A percentile compares a stretch with the other conserved stretches of the same genome.
phyloP scores from a whole-genome alignment of 2,888 invertebrate genomes.

The Synanthedon tipuliformis region DNA sequence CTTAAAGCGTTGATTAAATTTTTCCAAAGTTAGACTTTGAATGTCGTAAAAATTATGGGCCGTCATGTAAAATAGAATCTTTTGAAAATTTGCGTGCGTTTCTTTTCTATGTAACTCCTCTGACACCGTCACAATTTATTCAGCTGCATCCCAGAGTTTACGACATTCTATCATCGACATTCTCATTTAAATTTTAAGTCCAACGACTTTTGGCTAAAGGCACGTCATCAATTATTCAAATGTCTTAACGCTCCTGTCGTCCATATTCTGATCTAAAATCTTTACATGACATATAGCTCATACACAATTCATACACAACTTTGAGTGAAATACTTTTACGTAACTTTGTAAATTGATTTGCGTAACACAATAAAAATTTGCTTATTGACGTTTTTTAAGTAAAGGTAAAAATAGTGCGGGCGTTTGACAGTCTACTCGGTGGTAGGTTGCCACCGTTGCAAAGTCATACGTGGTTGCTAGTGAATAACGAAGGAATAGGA shows the following conservation, averaged over 20 bases:
- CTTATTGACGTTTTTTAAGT: too few relatives aligned
- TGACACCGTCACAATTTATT: constrained; percentile 8
- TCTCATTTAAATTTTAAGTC: constrained; percentile 34
- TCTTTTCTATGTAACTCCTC: not conserved
- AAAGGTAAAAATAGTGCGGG: too few relatives aligned
- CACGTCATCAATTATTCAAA: constrained; percentile 20
- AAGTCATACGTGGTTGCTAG: too few relatives aligned
- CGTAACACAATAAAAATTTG: too few relatives aligned
- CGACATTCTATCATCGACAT: constrained; percentile 31
- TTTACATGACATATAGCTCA: too few relatives aligned
- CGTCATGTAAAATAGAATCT: constrained; percentile 38
- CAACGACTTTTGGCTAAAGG: constrained; percentile 9
- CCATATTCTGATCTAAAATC: too few relatives aligned
- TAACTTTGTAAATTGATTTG: too few relatives aligned
- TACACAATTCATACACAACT: too few relatives aligned
- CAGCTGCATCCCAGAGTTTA: constrained; percentile 31
- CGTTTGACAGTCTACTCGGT: too few relatives aligned
- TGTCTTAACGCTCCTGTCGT: constrained; percentile 1
- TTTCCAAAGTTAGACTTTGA: not conserved
- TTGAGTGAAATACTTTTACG: too few relatives aligned
- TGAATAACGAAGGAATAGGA: too few relatives aligned
- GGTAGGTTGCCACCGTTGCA: too few relatives aligned
- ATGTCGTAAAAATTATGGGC: constrained; percentile 28
- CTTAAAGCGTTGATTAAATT: not conserved
- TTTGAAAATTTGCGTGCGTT: not conserved